Percentiles rank a stretch among this genome's conserved stretches.
Conservation (phyloP, 1,140 invertebrate genomes). For the Ylistrum balloti region DNA sequence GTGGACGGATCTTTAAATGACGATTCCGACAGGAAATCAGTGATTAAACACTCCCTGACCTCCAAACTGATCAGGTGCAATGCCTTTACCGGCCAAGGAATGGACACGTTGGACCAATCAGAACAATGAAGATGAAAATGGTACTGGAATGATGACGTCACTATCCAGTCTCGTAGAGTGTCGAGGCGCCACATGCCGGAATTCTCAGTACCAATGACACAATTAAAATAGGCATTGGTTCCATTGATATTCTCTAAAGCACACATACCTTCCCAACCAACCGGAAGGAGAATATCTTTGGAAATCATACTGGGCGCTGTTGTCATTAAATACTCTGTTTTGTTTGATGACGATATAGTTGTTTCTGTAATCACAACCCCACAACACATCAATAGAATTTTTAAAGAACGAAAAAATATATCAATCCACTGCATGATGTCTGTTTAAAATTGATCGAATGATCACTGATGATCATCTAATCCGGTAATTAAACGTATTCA, state of each 20-base stretch:
- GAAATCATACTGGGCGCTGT: not conserved
- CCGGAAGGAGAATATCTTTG: not conserved
- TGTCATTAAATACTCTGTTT: not conserved
- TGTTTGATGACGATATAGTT: not conserved
- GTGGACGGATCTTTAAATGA: not conserved
- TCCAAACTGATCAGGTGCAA: constrained; percentile 50
- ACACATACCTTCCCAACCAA: not conserved
- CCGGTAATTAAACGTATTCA: too few species aligned
- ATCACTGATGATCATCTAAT: too few species aligned
- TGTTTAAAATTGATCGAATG: too few species aligned
- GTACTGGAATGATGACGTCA: constrained; percentile 44
- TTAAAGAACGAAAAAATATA: not conserved
- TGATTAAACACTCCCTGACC: constrained; percentile 54
- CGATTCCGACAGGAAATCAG: constrained; percentile 61
- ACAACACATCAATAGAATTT: not conserved
- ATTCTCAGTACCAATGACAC: constrained; percentile 45
- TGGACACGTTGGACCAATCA: constrained; percentile 48
- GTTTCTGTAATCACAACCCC: not conserved
- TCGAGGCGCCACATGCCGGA: constrained; percentile 61
- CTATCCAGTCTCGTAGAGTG: constrained; percentile 52
- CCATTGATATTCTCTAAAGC: not conserved
- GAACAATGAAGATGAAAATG: constrained; percentile 61
- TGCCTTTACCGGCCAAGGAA: constrained; percentile 64
- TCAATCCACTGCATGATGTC: not conserved
- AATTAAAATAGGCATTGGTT: constrained; percentile 21